phyloP scores from a whole-genome alignment of 2,113 vertebrate genomes.

The Ifrita kowaldi region DNA sequence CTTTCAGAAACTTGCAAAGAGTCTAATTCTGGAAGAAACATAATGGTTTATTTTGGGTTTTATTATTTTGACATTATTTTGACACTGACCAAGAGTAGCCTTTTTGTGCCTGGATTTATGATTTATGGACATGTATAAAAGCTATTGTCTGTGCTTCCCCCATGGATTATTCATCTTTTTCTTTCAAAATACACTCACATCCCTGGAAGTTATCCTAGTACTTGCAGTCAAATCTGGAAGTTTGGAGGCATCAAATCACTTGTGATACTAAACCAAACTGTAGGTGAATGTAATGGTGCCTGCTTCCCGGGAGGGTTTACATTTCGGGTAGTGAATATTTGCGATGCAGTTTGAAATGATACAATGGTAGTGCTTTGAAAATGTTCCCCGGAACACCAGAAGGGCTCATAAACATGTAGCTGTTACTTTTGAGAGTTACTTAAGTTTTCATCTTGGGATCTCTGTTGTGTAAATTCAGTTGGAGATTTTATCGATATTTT shows the following conservation, averaged over 20 bases:
- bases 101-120: not conserved
- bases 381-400: not conserved
- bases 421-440: not conserved
- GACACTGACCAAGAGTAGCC: not conserved
- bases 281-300: not conserved
- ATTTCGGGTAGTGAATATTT: not conserved
- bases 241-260: not conserved
- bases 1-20: not conserved
- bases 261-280: not conserved
- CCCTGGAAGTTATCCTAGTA: not conserved
- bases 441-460: not conserved
- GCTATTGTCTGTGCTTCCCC: not conserved
- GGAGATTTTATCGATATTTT: slow-evolving; percentile 7
- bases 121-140: not conserved
- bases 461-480: not conserved
- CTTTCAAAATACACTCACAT: not conserved
- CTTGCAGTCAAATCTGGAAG: not conserved
- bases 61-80: not conserved
- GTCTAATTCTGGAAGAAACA: not conserved
- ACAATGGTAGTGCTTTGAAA: slow-evolving; percentile 12
- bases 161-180: not conserved
- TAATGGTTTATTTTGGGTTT: not conserved
- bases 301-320: not conserved
- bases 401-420: not conserved
- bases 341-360: not conserved